Percentiles rank a stretch among this genome's conserved stretches.
phyloP scores from a whole-genome alignment of 2,113 vertebrate genomes.

The Trogon melanurus region DNA sequence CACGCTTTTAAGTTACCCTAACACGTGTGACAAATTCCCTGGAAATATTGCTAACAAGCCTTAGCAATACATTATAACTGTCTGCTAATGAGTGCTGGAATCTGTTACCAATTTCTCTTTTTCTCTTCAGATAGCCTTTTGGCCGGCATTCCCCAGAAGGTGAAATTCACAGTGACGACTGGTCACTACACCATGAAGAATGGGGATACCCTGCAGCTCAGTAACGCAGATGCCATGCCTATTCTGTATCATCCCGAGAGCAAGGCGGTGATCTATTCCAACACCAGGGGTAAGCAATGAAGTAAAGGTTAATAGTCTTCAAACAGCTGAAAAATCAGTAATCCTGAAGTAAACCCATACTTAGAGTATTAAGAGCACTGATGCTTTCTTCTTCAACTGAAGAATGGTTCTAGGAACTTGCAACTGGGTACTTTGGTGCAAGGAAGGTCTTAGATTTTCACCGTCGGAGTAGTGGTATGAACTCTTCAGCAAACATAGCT shows the following conservation, averaged over 20 bases:
- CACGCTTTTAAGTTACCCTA: background rate
- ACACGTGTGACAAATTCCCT: background rate
- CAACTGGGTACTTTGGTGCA: background rate
- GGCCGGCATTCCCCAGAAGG: constrained; percentile 93
- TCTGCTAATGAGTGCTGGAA: background rate
- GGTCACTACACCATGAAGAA: constrained; percentile 92
- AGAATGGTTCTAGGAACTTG: background rate
- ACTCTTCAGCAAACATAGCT: background rate
- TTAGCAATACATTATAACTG: background rate
- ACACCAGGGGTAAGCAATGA: constrained; percentile 76
- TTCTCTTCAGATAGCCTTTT: constrained; percentile 86
- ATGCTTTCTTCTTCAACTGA: background rate
- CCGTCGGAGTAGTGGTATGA: background rate
- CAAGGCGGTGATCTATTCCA: constrained; percentile 83
- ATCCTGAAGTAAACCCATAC: background rate
- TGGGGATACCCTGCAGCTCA: constrained; percentile 94
- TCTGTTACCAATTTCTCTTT: background rate
- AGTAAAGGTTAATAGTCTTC: background rate
- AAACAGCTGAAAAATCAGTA: background rate
- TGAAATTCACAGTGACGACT: constrained; percentile 92
- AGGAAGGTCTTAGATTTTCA: background rate
- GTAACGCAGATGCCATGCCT: constrained; percentile 89
- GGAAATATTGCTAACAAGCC: background rate
- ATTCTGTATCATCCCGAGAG: constrained; percentile 81
- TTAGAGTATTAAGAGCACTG: background rate